Percentiles rank a stretch among this genome's conserved stretches.
Evolutionary conservation across 2,797 vertebrate species (phyloP).

Genomic region (Nannoperca obscura): DNA sequence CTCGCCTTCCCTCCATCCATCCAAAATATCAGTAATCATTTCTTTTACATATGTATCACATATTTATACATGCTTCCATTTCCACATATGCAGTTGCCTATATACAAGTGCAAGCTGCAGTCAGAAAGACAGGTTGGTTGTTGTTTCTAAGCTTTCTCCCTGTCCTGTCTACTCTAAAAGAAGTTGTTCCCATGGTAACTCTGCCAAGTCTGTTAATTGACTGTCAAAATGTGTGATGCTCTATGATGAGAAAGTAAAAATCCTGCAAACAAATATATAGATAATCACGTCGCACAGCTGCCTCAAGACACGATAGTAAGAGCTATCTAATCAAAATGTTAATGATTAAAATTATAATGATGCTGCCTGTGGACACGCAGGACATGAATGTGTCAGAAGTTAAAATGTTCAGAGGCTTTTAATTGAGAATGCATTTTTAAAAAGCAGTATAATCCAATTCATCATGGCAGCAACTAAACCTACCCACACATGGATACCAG

Average conservation of each 20-base stretch:
- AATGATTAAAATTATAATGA: slow-evolving; percentile 48
- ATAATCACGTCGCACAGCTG: slow-evolving; percentile 53
- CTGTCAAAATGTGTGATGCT: slow-evolving; percentile 60
- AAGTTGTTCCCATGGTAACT: slow-evolving; percentile 75
- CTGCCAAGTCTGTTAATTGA: slow-evolving; percentile 59
- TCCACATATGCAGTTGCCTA: neutral
- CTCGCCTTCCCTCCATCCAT: neutral
- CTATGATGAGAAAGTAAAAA: slow-evolving; percentile 19
- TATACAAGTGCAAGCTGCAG: neutral
- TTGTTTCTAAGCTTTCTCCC: slow-evolving; percentile 21
- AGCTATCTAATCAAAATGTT: slow-evolving; percentile 53
- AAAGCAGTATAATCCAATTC: slow-evolving; percentile 66
- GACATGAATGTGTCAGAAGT: slow-evolving; percentile 31
- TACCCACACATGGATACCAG: slow-evolving; percentile 57
- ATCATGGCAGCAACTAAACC: slow-evolving; percentile 49
- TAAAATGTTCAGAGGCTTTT: slow-evolving; percentile 39
- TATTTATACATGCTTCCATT: no score
- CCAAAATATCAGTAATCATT: slow-evolving; percentile 13
- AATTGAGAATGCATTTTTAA: slow-evolving; percentile 40
- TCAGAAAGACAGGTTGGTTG: slow-evolving; percentile 33
- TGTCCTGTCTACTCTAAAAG: slow-evolving; percentile 45
- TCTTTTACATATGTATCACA: slow-evolving; percentile 1
- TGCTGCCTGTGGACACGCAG: slow-evolving; percentile 33
- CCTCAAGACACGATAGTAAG: slow-evolving; percentile 37
- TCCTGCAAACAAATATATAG: slow-evolving; percentile 49